phyloP scores from a whole-genome alignment of 1,140 invertebrate species.

The Trachymyrmex septentrionalis region DNA sequence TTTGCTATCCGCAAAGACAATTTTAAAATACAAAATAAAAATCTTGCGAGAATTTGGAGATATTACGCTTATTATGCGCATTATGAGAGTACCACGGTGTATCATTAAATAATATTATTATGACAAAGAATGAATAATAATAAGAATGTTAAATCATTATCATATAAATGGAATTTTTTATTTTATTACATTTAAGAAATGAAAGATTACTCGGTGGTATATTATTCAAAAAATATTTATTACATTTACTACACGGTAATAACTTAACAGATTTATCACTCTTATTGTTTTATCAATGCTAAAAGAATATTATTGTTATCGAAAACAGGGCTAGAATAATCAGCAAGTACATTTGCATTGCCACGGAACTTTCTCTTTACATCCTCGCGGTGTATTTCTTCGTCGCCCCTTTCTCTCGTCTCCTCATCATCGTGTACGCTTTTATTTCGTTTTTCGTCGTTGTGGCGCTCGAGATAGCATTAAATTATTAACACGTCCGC shows the following conservation, averaged over 20 bases:
- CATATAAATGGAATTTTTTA: not conserved
- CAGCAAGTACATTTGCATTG: not conserved
- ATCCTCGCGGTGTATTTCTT: conserved; percentile 31
- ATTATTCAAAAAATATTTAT: not conserved
- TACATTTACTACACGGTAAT: not conserved
- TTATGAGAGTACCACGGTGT: not conserved
- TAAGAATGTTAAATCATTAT: not conserved
- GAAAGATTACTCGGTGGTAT: not conserved
- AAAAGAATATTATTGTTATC: not conserved
- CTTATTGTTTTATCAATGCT: not conserved
- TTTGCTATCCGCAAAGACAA: not conserved
- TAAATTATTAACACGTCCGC: conserved; percentile 74
- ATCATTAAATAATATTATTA: not conserved
- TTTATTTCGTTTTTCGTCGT: conserved; percentile 47
- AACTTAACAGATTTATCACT: not conserved
- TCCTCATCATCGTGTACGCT: not conserved
- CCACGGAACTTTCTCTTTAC: conserved; percentile 46
- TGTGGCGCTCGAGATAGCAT: conserved; percentile 46
- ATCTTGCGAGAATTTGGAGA: not conserved
- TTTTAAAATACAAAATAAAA: not conserved
- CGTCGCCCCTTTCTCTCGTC: conserved; percentile 31
- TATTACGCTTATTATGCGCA: not conserved
- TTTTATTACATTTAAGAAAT: not conserved
- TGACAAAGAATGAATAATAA: not conserved
- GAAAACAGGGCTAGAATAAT: conserved; percentile 9